Conservation (phyloP, 2,888 invertebrate genomes). For the Fragum fragum region DNA sequence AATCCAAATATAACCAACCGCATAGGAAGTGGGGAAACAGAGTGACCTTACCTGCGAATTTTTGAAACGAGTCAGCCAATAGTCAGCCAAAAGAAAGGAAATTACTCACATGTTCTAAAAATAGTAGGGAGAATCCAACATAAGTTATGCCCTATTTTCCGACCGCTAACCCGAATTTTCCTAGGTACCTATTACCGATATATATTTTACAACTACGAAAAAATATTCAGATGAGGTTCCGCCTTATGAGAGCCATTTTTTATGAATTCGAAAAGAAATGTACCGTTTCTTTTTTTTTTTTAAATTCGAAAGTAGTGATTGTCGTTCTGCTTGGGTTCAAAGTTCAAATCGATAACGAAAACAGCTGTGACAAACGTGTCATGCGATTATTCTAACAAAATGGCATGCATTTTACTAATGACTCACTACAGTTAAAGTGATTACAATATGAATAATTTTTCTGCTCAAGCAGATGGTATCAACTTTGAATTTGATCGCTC, state of each 20-base stretch:
- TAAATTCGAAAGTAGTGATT: slow-evolving; percentile 9
- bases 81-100: neutral
- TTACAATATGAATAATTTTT: slow-evolving; percentile 43
- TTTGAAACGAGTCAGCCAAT: slow-evolving; percentile 25
- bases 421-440: neutral
- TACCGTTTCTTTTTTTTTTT: no score
- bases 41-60: slow-evolving; percentile 22
- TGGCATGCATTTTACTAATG: slow-evolving; percentile 12
- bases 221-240: no score
- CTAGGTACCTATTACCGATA: no score
- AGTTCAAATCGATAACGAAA: slow-evolving; percentile 62
- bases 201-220: no score
- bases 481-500: slow-evolving; percentile 50
- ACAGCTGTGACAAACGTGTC: slow-evolving; percentile 55
- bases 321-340: slow-evolving; percentile 28
- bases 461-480: slow-evolving; percentile 67
- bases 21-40: neutral
- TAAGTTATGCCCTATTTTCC: neutral
- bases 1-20: no score
- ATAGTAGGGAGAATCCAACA: neutral
- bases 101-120: slow-evolving; percentile 27
- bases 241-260: no score
- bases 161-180: neutral
- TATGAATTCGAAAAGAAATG: no score
- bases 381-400: slow-evolving; percentile 16